Evolutionary conservation across 2,797 vertebrate species (phyloP), one percentile per base, ranked within the genome.

Genomic region (Molothrus ater): DNA sequence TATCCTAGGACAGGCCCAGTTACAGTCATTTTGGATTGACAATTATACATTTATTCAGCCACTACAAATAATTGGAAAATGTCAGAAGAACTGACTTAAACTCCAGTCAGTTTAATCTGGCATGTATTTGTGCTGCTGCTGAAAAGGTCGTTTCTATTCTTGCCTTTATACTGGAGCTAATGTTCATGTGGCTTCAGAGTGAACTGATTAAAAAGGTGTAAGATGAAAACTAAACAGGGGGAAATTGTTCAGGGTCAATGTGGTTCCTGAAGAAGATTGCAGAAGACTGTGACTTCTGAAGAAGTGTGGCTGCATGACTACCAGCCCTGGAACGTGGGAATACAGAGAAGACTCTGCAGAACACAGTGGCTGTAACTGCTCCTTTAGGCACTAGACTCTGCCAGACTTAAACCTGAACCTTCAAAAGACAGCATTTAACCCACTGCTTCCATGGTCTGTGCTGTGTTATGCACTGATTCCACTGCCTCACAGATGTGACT

Each of bases 61-160:
- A 60, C 64, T 92, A 60, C n/a, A 90, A 92, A 80, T 38, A 86
- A 81, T 24, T 70, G 34, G 73, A 85, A 91, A 86, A 25, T 36
- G 4, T 83, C 34, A 74, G 73, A 82, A 79, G 24, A 90, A 72
- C 43, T 89, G 6, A 63, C n/a, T 88, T 81, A 70, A 88, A 61
- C 42, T 94, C 66, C 38, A 43, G 51, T 50, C 40, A 45, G 18
- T 71, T 86, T 88, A 86, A 78, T 38, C 20, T 68, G 57, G 6
- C 43, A 22, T 69, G 45, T 60, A 53, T 66, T 88, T 80, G 31
- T 78, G 74, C 45, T 65, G 31, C 38, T 72, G n/a, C 63, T 75
- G 82, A 78, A 86, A 88, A 95, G 25, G 69, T 78, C 3, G 48
- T 64, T 78, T 56, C 72, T 75, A 50, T 51, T n/a, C 40, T 28